These are phyloP conservation scores for Sibirionetta formosa DNA, from an alignment of 2,797 vertebrate genomes.

Conservation along the genomic window DNA sequence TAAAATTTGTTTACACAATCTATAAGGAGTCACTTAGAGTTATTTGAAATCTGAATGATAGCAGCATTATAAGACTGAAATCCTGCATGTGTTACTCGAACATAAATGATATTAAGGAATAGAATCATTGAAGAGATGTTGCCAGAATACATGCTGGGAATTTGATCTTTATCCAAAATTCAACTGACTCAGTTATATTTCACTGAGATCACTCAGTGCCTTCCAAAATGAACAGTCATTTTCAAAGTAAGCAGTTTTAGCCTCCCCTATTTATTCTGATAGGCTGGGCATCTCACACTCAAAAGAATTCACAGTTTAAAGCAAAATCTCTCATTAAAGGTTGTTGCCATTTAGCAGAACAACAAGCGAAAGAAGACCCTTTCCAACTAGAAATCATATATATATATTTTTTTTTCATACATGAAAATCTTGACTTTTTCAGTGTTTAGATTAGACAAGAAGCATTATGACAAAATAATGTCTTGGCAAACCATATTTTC, in stretches of 20 bases:
- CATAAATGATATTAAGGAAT: background rate
- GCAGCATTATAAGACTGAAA: background rate
- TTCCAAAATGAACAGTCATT: slow-evolving; percentile 73
- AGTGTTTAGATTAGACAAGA: background rate
- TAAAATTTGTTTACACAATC: background rate
- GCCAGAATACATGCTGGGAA: slow-evolving; percentile 59
- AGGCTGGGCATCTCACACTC: slow-evolving; percentile 1
- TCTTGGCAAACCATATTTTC: background rate
- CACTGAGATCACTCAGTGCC: slow-evolving; percentile 39
- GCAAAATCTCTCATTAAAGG: slow-evolving; percentile 40
- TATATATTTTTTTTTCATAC: background rate
- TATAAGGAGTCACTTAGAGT: background rate
- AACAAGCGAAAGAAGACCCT: background rate
- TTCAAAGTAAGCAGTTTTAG: slow-evolving; percentile 43
- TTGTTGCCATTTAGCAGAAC: slow-evolving; percentile 25
- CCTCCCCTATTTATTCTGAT: slow-evolving; percentile 49
- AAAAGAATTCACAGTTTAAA: slow-evolving; percentile 28
- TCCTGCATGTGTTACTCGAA: background rate
- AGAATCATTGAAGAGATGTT: background rate
- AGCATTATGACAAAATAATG: background rate
- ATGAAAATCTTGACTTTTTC: background rate
- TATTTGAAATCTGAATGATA: background rate
- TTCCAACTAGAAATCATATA: background rate
- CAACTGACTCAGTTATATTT: slow-evolving; percentile 59
- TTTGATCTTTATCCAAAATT: slow-evolving; percentile 62